Base-by-base conservation (phyloP, 2,888 invertebrate species). In the Cephus pulcher region DNA sequence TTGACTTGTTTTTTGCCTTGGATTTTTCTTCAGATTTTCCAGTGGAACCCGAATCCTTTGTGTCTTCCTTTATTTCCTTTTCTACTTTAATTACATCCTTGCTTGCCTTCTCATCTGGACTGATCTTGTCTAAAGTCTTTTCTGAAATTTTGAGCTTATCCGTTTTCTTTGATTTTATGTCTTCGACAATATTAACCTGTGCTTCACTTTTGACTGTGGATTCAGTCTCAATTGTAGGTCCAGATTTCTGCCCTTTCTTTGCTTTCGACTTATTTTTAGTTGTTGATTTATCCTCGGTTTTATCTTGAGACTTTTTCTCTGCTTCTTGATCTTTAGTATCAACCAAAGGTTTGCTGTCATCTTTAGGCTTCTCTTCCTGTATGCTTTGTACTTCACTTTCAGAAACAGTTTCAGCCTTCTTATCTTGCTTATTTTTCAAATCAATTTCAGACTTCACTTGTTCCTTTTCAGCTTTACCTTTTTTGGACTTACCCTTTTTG, bases 1-100 rank as follows among this genome's bases (percentile, higher is more conserved):
- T 35, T 76, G 70, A 76, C 76, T 79, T 76, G 71, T 77, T 76
- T 30, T 75, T 69, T 23, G 32, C 30, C 12, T 23, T 69, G 12
- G 73, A 70, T 34, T 76, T 34, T 76, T 32, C 76, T 15, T 76
- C 32, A 33, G 73, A 74, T 12, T n/a, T 12, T 32, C 30, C 35
- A 73, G 30, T 30, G 23, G 56, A 56, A 56, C 1, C 23, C 9
- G 56, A 23, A 23, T 23, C 56, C 23, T 56, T 56, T 56, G 9
- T 56, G 56, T 23, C 23, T 23, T 0, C 9, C 23, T 56, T 56
- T 56, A 23, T 56, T 56, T 56, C 56, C 9, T 56, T 56, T 56
- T 56, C 56, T 56, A 56, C 56, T 56, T 23, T 56, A 56, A 23
- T 23, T 56, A 23, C 9, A 56, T 56, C 56, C 56, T 23, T 56